phyloP scores from a whole-genome alignment of 2,888 invertebrate genomes.

The Sthenelais limicola region DNA sequence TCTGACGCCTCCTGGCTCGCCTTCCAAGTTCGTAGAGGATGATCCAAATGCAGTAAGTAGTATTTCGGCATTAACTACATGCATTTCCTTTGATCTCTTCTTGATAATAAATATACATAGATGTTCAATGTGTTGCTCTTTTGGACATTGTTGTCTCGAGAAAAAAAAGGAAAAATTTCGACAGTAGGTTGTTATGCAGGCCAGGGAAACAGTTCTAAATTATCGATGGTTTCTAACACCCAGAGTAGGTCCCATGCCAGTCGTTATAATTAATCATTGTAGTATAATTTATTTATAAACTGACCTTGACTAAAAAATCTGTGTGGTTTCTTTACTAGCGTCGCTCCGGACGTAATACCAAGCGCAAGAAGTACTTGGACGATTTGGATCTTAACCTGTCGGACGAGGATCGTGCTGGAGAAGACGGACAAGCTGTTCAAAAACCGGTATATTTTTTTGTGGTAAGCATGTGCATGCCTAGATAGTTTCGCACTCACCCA shows the following conservation, averaged over 20 bases:
- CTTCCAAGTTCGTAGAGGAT: constrained; percentile 45
- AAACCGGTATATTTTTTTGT: constrained; percentile 73
- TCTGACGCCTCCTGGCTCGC: constrained; percentile 40
- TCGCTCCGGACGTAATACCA: constrained; percentile 71
- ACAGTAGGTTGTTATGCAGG: no score
- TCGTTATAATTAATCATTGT: no score
- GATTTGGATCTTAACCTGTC: constrained; percentile 69
- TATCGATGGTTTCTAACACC: no score
- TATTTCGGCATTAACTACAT: background rate
- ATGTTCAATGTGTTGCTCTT: no score
- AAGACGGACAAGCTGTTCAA: constrained; percentile 36
- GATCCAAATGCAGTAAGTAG: constrained; percentile 30
- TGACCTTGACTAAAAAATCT: no score
- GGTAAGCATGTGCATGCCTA: constrained; percentile 46
- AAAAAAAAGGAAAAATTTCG: no score
- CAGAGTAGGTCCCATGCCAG: no score
- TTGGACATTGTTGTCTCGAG: no score
- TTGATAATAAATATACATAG: no score
- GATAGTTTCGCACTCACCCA: background rate
- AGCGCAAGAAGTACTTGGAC: constrained; percentile 71
- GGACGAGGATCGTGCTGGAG: constrained; percentile 60
- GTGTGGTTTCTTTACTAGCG: no score
- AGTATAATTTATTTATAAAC: no score
- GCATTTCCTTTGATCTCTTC: background rate
- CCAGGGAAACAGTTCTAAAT: no score